Evolutionary conservation across 2,113 vertebrate species (phyloP).

Genomic region (Salvelinus namaycush): DNA sequence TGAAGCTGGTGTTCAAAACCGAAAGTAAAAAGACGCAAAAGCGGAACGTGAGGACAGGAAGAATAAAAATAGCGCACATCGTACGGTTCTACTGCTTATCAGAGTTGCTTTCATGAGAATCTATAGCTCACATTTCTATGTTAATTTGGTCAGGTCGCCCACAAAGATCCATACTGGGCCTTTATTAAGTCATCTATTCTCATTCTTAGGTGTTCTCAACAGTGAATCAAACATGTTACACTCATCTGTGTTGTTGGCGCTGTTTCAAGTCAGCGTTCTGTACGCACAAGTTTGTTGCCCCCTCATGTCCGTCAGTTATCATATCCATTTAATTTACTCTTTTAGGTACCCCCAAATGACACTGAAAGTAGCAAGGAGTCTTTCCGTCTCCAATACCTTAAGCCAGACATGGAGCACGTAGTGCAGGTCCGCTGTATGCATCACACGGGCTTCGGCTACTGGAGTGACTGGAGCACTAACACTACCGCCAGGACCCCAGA

Average conservation of each 20-base stretch:
- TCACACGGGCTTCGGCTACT: conserved; percentile 64
- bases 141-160: no score
- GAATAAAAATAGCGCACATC: no score
- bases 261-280: neutral
- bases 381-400: conserved; percentile 83
- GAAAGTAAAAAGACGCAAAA: no score
- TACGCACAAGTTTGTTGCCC: neutral
- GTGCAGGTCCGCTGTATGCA: conserved; percentile 81
- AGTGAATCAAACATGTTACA: neutral
- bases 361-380: conserved; percentile 67
- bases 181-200: neutral
- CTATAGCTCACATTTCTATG: neutral
- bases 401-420: conserved; percentile 78
- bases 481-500: conserved; percentile 75
- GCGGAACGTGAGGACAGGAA: no score
- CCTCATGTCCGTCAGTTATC: neutral
- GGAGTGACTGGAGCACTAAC: conserved; percentile 89
- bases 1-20: no score
- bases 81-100: no score
- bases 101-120: no score
- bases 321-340: conserved; percentile 1
- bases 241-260: neutral
- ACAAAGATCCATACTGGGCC: no score
- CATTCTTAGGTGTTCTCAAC: neutral
- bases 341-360: conserved; percentile 78